Evolutionary conservation across 53 echinoderm and acorn worm species (phyloP).

Genomic region (Stichopus horrens): DNA sequence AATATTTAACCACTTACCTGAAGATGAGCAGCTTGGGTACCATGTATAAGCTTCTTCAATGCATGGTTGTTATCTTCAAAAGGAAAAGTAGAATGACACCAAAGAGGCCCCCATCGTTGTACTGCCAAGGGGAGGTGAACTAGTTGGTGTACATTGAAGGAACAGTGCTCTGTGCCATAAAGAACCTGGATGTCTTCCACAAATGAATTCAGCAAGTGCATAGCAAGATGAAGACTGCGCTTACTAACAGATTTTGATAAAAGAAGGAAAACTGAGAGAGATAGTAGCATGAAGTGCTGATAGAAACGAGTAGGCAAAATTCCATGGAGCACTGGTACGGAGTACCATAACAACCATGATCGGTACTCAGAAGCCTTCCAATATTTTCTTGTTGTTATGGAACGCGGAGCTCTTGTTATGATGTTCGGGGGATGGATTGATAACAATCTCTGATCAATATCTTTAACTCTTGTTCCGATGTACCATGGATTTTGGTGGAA

Average conservation of each 20-base stretch:
- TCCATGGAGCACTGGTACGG: constrained; percentile 36
- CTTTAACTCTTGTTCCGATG: constrained; percentile 40
- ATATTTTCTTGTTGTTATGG: constrained; percentile 25
- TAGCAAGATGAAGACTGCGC: neutral
- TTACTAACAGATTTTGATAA: constrained; percentile 1
- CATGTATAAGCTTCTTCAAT: constrained; percentile 25
- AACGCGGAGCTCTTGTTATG: constrained; percentile 26
- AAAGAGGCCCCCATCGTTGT: constrained; percentile 61
- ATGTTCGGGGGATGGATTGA: constrained; percentile 19
- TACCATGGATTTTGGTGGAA: constrained; percentile 27
- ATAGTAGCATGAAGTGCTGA: constrained; percentile 40
- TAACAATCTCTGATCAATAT: constrained; percentile 18
- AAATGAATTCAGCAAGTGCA: constrained; percentile 48
- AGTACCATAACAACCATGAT: constrained; percentile 31
- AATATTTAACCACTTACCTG: neutral
- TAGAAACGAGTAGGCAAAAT: constrained; percentile 15
- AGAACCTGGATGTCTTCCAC: constrained; percentile 53
- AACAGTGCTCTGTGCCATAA: constrained; percentile 52
- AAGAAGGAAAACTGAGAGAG: constrained; percentile 1
- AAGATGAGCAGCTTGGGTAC: constrained; percentile 24
- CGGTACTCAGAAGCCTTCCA: constrained; percentile 47
- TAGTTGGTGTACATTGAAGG: constrained; percentile 59
- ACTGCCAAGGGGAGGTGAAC: constrained; percentile 53
- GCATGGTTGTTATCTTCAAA: constrained; percentile 55
- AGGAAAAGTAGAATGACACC: constrained; percentile 58